Conservation (phyloP, 2,888 invertebrate genomes). For the Sclerodermus sp. region DNA sequence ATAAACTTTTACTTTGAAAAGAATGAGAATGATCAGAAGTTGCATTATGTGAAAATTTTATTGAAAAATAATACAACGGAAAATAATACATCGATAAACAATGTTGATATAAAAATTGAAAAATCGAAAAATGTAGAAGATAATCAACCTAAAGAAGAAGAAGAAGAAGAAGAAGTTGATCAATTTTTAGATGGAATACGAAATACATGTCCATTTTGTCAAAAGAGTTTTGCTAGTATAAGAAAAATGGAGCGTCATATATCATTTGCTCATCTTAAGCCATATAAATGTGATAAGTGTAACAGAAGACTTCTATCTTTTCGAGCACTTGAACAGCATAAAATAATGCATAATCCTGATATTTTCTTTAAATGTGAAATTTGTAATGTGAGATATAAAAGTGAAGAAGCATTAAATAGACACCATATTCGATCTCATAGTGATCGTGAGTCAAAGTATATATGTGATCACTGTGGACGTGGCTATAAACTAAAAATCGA, state of each 20-base stretch:
- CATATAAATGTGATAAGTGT: slow-evolving; percentile 28
- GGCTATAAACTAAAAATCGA: slow-evolving; percentile 33
- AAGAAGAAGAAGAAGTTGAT: slow-evolving; percentile 15
- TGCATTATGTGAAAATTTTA: no score
- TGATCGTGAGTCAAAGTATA: slow-evolving; percentile 16
- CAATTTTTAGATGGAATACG: slow-evolving; percentile 16
- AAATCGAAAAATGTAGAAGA: no score
- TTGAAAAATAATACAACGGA: no score
- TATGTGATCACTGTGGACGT: slow-evolving; percentile 36
- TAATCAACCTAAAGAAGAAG: no score
- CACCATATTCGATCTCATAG: slow-evolving; percentile 16
- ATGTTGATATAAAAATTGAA: no score
- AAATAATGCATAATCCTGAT: slow-evolving; percentile 13
- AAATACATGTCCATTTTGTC: slow-evolving; percentile 31
- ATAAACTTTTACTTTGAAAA: no score
- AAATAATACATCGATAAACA: no score
- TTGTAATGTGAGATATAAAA: slow-evolving; percentile 22
- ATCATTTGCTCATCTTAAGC: slow-evolving; percentile 21
- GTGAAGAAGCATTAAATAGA: slow-evolving; percentile 19
- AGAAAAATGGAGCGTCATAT: slow-evolving; percentile 28
- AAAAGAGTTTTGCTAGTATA: slow-evolving; percentile 21
- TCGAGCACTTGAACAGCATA: slow-evolving; percentile 14
- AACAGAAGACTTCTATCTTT: slow-evolving; percentile 20
- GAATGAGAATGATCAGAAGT: no score
- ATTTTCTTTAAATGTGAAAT: slow-evolving; percentile 13